Percentiles rank a stretch among this genome's conserved stretches.
Evolutionary conservation across 2,113 vertebrate species (phyloP).

Genomic region (Brachirus orientalis): DNA sequence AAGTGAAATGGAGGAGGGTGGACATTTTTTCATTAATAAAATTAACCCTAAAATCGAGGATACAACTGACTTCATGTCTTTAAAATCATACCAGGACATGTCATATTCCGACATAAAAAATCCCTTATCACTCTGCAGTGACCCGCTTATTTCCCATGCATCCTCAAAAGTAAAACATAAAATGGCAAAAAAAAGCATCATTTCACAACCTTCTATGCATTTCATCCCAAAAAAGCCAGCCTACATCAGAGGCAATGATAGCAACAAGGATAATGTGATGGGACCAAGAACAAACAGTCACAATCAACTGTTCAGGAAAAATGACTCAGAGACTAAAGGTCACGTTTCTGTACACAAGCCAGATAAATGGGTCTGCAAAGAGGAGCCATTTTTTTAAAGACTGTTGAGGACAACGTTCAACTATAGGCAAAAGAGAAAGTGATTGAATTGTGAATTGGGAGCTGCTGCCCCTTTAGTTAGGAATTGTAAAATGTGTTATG

Average conservation of each 20-base stretch:
- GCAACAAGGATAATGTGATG: slow-evolving; percentile 41
- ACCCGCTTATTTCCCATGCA: slow-evolving; percentile 48
- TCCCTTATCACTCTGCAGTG: slow-evolving; percentile 39
- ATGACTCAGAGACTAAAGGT: slow-evolving; percentile 52
- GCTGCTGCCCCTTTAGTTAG: slow-evolving; percentile 1
- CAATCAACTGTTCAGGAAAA: slow-evolving; percentile 51
- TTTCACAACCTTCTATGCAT: slow-evolving; percentile 49
- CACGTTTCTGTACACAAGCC: slow-evolving; percentile 57
- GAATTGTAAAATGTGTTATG: slow-evolving; percentile 13
- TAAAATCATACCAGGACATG: slow-evolving; percentile 62
- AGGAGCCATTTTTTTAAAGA: slow-evolving; percentile 68
- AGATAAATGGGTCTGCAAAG: slow-evolving; percentile 74
- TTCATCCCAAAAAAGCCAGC: slow-evolving; percentile 47
- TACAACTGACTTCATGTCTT: slow-evolving; percentile 50
- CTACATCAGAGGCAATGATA: slow-evolving; percentile 38
- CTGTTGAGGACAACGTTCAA: slow-evolving; percentile 33
- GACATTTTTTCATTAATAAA: slow-evolving; percentile 48
- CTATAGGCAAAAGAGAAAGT: slow-evolving; percentile 30
- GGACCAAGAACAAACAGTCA: slow-evolving; percentile 53
- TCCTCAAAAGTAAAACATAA: slow-evolving; percentile 67
- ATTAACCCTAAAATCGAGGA: slow-evolving; percentile 66
- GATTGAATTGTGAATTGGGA: slow-evolving; percentile 26
- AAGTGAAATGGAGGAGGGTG: slow-evolving; percentile 51
- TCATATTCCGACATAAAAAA: slow-evolving; percentile 55
- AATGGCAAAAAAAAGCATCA: slow-evolving; percentile 60